Evolutionary conservation across 1,140 invertebrate species (phyloP), one percentile per base, ranked within the genome.

Genomic region (Bradynema listronoti): DNA sequence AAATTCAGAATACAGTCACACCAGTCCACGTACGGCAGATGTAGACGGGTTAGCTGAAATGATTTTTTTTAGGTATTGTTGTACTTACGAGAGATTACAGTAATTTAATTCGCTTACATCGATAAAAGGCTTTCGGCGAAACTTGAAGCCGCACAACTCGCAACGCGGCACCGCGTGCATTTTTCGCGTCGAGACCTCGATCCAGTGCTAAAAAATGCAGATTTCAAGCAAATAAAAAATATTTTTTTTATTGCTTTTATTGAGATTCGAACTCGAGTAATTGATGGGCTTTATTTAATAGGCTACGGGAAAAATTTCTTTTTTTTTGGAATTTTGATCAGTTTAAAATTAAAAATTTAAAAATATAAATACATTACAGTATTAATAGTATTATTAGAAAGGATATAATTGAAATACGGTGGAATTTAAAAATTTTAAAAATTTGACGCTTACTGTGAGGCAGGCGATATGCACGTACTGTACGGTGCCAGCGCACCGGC

Each of bases 391-490:
- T n/a, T n/a, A n/a, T n/a, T n/a, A n/a, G n/a, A n/a, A n/a, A n/a
- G n/a, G n/a, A n/a, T n/a, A n/a, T n/a, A n/a, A n/a, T n/a, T n/a
- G n/a, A n/a, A n/a, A n/a, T n/a, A n/a, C n/a, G n/a, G n/a, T n/a
- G n/a, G n/a, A n/a, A n/a, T n/a, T n/a, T n/a, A n/a, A n/a, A n/a
- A n/a, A n/a, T n/a, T n/a, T n/a, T n/a, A n/a, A n/a, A n/a, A n/a
- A n/a, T n/a, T n/a, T n/a, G n/a, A n/a, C 4, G 25, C 73, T 69
- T 75, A 83, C 82, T 80, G 82, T 79, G 25, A 84, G 70, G 71
- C 83, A 84, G 22, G 74, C 73, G 55, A 78, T 79, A 68, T 84
- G 83, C 33, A 84, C 82, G 70, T 78, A 83, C 64, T 80, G 77
- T 63, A 84, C 78, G 4, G 81, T 82, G 7, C 83, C 83, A 36